phyloP scores from a whole-genome alignment of 1,140 invertebrate species.

The Heliconius hermathena region DNA sequence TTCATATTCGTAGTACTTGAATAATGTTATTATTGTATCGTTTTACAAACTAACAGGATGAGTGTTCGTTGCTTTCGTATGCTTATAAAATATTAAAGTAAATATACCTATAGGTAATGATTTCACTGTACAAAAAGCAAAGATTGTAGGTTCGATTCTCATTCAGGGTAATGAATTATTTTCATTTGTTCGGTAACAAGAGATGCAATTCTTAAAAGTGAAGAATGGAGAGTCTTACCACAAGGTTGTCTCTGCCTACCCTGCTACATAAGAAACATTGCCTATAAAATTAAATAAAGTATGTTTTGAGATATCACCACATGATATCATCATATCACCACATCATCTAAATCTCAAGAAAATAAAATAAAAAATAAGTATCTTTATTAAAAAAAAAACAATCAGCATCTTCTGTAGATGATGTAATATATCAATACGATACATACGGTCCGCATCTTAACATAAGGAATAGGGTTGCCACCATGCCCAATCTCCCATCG shows the following conservation, averaged over 20 bases:
- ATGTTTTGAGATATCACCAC: too few species aligned
- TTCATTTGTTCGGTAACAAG: background rate
- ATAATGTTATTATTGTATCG: slow-evolving; percentile 61
- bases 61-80: background rate
- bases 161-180: too few species aligned
- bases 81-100: background rate
- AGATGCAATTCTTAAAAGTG: too few species aligned
- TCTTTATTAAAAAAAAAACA: too few species aligned
- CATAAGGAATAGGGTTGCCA: slow-evolving; percentile 44
- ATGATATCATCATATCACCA: too few species aligned
- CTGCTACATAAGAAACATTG: too few species aligned
- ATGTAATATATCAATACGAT: background rate
- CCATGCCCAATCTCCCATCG: slow-evolving; percentile 76
- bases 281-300: too few species aligned
- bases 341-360: too few species aligned
- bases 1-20: slow-evolving; percentile 49
- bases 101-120: background rate
- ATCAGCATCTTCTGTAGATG: background rate
- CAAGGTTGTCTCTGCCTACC: too few species aligned
- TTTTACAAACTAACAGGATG: slow-evolving; percentile 43
- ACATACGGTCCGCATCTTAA: slow-evolving; percentile 34
- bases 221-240: too few species aligned
- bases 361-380: too few species aligned
- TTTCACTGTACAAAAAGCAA: background rate
- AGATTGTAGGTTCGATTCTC: too few species aligned